Conservation (phyloP, 1,140 invertebrate genomes). For the Achroia grisella region DNA sequence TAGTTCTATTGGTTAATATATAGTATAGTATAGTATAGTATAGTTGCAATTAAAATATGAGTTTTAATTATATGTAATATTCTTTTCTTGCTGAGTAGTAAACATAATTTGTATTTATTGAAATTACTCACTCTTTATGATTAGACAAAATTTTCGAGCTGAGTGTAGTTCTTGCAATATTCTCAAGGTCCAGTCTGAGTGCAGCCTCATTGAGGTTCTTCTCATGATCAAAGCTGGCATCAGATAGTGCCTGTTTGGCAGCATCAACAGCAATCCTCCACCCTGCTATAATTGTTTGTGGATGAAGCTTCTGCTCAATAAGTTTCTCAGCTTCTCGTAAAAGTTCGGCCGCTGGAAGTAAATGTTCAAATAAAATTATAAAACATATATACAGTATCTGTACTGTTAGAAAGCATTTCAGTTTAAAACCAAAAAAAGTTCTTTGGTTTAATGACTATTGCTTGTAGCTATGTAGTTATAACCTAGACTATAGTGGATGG, state of each 20-base stretch:
- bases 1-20: too few relatives aligned
- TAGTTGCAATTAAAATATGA: too few relatives aligned
- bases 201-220: constrained; percentile 83
- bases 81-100: too few relatives aligned
- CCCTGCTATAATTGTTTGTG: constrained; percentile 97
- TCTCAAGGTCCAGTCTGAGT: constrained; percentile 93
- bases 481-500: too few relatives aligned
- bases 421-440: too few relatives aligned
- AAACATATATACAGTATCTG: too few relatives aligned
- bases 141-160: constrained; percentile 99
- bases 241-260: constrained; percentile 87
- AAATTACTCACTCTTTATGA: constrained; percentile 86
- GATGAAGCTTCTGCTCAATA: constrained; percentile 96
- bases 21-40: too few relatives aligned
- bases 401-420: too few relatives aligned
- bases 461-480: too few relatives aligned
- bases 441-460: too few relatives aligned
- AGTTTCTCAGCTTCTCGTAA: constrained; percentile 96
- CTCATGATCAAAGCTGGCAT: constrained; percentile 88
- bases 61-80: too few relatives aligned
- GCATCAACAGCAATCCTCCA: constrained; percentile 92
- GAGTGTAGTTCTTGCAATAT: constrained; percentile 97
- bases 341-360: constrained; percentile 88
- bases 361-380: too few relatives aligned
- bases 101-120: constrained; percentile 6